These are phyloP conservation scores for Zootermopsis nevadensis DNA, from an alignment of 2,888 invertebrate species.

Conservation along the genomic window DNA sequence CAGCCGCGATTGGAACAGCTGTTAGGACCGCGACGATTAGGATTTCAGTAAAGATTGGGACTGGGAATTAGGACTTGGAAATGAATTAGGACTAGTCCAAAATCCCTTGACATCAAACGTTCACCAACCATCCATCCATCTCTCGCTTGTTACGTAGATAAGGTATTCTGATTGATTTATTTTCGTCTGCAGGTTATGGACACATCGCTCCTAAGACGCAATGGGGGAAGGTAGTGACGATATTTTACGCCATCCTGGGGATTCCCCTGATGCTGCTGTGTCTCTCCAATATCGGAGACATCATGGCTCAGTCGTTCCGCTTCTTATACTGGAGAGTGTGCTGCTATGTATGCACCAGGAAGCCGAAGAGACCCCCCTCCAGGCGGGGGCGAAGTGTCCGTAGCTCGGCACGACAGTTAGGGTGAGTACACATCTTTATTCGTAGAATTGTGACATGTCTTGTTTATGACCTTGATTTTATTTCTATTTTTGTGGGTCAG, in stretches of 20 bases:
- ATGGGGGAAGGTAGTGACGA: constrained; percentile 93
- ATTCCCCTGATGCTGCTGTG: constrained; percentile 96
- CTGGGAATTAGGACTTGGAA: too few species aligned
- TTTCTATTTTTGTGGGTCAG: too few species aligned
- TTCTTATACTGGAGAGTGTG: constrained; percentile 95
- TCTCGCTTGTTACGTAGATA: too few species aligned
- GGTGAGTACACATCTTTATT: not conserved
- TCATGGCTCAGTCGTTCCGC: constrained; percentile 93
- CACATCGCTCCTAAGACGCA: constrained; percentile 95
- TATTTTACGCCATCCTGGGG: constrained; percentile 94
- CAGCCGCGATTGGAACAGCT: too few species aligned
- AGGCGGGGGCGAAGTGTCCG: constrained; percentile 60
- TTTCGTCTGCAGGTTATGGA: constrained; percentile 80
- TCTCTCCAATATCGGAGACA: constrained; percentile 92
- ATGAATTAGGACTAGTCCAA: too few species aligned
- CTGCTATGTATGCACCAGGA: constrained; percentile 88
- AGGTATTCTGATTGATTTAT: not conserved
- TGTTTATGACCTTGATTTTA: too few species aligned
- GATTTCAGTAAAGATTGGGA: too few species aligned
- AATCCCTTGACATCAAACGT: too few species aligned
- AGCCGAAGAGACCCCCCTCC: constrained; percentile 64
- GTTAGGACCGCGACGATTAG: too few species aligned
- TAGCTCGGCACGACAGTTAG: constrained; percentile 59
- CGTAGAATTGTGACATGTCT: too few species aligned
- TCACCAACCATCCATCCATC: too few species aligned